Conservation (phyloP, 2,113 vertebrate genomes). For the Harpagus bidentatus region DNA sequence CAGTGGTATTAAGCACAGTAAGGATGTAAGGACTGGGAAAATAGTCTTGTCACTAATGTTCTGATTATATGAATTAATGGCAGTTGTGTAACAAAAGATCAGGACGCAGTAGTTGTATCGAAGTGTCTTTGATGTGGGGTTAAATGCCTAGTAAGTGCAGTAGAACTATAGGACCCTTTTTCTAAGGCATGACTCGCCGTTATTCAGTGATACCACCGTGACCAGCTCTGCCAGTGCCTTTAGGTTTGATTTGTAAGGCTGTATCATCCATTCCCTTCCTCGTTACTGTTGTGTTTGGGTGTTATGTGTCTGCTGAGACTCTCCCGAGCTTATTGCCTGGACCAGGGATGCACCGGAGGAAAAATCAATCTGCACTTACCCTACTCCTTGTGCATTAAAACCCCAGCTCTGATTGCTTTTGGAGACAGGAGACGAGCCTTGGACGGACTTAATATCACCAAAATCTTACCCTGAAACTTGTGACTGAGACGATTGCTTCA, state of each 20-base stretch:
- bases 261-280: not conserved
- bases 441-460: not conserved
- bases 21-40: not conserved
- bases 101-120: rapidly evolving
- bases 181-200: not conserved
- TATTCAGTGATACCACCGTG: not conserved
- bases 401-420: not conserved
- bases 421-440: not conserved
- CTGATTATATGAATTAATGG: not conserved
- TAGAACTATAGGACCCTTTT: not conserved
- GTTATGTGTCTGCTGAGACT: not conserved
- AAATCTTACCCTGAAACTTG: not conserved
- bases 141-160: not conserved
- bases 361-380: not conserved
- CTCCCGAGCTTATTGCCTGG: not conserved
- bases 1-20: not conserved
- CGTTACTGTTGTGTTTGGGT: not conserved
- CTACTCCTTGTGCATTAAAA: not conserved
- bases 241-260: not conserved
- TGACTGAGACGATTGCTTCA: not conserved
- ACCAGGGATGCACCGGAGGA: not conserved
- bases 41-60: not conserved
- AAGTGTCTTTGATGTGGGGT: not conserved
- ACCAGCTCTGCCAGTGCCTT: not conserved
- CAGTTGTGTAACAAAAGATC: not conserved